Percentiles rank a stretch among this genome's conserved stretches.
Evolutionary conservation across 1,140 invertebrate genomes (phyloP).

Genomic region (Argopecten irradians): DNA sequence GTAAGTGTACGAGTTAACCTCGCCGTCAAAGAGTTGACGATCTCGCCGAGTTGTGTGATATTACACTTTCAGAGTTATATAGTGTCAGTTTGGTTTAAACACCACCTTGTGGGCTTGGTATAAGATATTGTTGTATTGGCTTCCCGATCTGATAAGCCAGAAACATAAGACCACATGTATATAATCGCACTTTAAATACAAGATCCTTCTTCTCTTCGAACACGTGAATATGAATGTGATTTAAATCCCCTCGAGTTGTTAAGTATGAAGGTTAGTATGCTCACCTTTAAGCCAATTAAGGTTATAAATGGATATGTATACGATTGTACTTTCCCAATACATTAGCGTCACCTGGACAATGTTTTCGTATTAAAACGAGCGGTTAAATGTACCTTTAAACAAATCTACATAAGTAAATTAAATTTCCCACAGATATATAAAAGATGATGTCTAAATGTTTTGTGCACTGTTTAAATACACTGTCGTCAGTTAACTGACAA

Average conservation of each 20-base stretch:
- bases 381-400: not conserved
- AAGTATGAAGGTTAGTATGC: not conserved
- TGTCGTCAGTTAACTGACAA: not conserved
- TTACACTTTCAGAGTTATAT: not conserved
- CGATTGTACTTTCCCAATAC: not conserved
- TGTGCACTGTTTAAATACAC: not conserved
- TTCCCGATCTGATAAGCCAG: not conserved
- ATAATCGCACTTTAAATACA: not conserved
- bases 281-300: not conserved
- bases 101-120: not conserved
- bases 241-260: not conserved
- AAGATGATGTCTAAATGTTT: not conserved
- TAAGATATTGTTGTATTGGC: not conserved
- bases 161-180: not conserved
- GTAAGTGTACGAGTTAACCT: not conserved
- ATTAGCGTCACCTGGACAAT: not conserved
- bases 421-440: not conserved
- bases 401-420: not conserved
- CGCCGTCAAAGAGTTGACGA: not conserved
- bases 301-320: not conserved
- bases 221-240: not conserved
- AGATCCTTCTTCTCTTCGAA: not conserved
- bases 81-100: not conserved
- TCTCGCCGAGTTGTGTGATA: not conserved
- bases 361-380: conserved; percentile 14